Evolutionary conservation across 2,113 vertebrate species (phyloP), one percentile per base, ranked within the genome.

Genomic region (Phaethornis superciliosus): DNA sequence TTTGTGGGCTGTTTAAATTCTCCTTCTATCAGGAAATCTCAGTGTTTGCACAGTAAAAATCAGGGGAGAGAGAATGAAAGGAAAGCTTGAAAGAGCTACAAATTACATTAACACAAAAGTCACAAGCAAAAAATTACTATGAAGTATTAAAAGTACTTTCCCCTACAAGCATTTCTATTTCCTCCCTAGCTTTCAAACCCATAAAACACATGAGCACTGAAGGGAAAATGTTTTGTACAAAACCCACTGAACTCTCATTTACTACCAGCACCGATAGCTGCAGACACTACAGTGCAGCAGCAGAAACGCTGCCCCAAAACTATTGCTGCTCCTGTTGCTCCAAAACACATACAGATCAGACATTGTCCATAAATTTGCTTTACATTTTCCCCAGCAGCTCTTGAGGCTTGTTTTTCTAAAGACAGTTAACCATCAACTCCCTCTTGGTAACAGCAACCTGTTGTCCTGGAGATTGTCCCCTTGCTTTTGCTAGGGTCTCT

Each of bases 81-180:
- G 58, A 81, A 56, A 90, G 85, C 42, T 88, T 84, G 80, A 85
- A 94, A 87, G 77, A 65, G 32, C 59, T 81, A 94, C 77, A 95
- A 95, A 95, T 95, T 76, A 93, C 54, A 27, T 88, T 95, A 94
- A 91, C 72, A 60, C 32, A 77, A 67, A 91, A 90, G 89, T 92
- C 85, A 67, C 51, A 69, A 92, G 77, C 60, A 85, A 94, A 93
- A 90, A 89, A 88, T 64, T 72, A 37, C 70, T 67, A 58, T 81
- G 69, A 78, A 88, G 54, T 86, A 81, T 94, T 81, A 87, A 92
- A 86, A 69, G 12, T 55, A 47, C 75, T 96, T 96, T 74, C 47
- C 54, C 59, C 74, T 91, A 47, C 62, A 75, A 93, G 70, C 5
- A 68, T 80, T 85, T 94, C 76, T 88, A 81, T 80, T 95, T 96